Base-by-base conservation (phyloP, 2,888 invertebrate genomes). In the Limenitis arthemis region DNA sequence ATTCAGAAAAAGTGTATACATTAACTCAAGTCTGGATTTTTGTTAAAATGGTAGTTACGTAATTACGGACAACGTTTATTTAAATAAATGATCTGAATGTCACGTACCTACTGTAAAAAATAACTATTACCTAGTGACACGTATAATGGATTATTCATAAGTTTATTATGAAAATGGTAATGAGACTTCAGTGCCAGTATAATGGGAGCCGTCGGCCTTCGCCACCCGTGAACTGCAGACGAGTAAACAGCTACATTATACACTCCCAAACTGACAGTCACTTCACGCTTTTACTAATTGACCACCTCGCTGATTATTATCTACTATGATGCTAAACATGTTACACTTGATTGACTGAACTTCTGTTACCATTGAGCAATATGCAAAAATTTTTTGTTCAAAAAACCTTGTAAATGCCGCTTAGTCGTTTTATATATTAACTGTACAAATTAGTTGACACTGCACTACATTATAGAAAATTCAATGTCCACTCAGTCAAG, bases 201-300 rank as follows among this genome's bases (percentile, higher is more conserved):
- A 84, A 82, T 79, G 70, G 64, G 62, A 64, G 67, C 64, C 67
- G 70, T 66, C 72, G 78, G 78, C 81, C 84, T 81, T 82, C 81
- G 71, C 73, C 73, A 74, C 72, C 72, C 74, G 66, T 72, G 68
- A 71, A 73, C 70, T 63, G 52, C 33, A 58, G 62, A 60, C 67
- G 55, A 60, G 58, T 59, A 60, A 59, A 59, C 53, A 49, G 52
- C 44, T 51, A 53, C 63, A 77, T 67, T 77, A 78, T 69, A 68
- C 67, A 64, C 72, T 74, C 78, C 78, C 73, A 75, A 79, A 79
- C 72, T 80, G 84, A 79, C 82, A 80, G 71, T 69, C 69, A 65
- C 73, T 83, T 78, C 77, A 84, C 79, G 81, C 79, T 81, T 80
- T 79, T 78, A 77, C 79, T 76, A 79, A 79, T 77, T 79, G 81